phyloP scores from a whole-genome alignment of 1,140 invertebrate species.

The Listronotus bonariensis region DNA sequence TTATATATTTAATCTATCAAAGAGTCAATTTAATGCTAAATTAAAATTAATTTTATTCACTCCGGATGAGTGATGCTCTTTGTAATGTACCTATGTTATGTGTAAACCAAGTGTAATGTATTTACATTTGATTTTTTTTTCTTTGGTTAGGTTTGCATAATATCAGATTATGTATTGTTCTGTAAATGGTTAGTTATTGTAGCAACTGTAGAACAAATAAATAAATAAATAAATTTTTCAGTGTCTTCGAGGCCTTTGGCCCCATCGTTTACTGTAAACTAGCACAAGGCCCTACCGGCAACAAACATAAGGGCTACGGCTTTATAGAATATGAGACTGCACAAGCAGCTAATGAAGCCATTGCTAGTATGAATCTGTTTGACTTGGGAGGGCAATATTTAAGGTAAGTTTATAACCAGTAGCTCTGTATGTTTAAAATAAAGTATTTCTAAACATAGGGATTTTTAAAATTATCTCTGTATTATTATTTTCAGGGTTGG shows the following conservation, averaged over 20 bases:
- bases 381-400: slow-evolving; percentile 97
- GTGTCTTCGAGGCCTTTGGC: slow-evolving; percentile 99
- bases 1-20: no score
- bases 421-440: neutral
- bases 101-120: no score
- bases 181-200: no score
- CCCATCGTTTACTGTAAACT: slow-evolving; percentile 92
- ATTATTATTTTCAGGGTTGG: slow-evolving; percentile 71
- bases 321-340: slow-evolving; percentile 98
- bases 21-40: no score
- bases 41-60: no score
- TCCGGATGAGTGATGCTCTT: no score
- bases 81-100: no score
- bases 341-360: slow-evolving; percentile 93
- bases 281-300: slow-evolving; percentile 81
- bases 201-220: no score
- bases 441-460: neutral
- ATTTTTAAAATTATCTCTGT: neutral
- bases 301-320: slow-evolving; percentile 94
- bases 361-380: slow-evolving; percentile 98
- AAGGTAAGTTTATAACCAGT: slow-evolving; percentile 29
- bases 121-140: no score
- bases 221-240: slow-evolving; percentile 50
- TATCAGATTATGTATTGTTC: no score
- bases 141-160: no score